Conservation (phyloP, 2,113 vertebrate species). For the human region GRCh38 chr18:6341501-6342000, state of each 20-base stretch:
- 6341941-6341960: neutral
- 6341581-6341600: neutral
- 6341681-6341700: neutral
- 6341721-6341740: neutral
- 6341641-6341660: neutral
- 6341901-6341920: neutral
- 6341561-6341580: neutral
- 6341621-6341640: neutral
- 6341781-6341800: neutral
- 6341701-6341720: neutral
- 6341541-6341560: neutral
- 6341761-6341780: neutral
- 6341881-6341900: neutral
- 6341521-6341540: neutral
- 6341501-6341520: neutral
- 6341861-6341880: neutral
- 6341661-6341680: neutral
- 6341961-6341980: neutral
- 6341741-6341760: neutral
- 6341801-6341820: neutral
- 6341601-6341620: neutral
- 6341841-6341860: neutral
- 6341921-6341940: neutral
- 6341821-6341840: neutral
- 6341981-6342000: too few species aligned